Percentiles rank a stretch among this genome's conserved stretches.
phyloP scores from a whole-genome alignment of 2,888 invertebrate genomes.

The Biston stratarius region DNA sequence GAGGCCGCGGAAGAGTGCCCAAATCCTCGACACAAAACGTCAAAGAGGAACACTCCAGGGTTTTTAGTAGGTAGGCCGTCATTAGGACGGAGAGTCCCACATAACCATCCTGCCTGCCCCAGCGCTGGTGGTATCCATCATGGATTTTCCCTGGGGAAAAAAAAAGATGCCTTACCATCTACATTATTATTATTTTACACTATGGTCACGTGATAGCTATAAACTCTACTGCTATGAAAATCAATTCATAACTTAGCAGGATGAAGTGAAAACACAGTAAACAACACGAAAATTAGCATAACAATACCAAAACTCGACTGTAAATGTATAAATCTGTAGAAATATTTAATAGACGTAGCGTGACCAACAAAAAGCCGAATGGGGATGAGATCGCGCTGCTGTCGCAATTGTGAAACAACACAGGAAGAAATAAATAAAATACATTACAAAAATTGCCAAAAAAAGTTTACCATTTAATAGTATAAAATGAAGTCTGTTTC shows the following conservation, averaged over 20 bases:
- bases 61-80: too few relatives aligned
- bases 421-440: neutral
- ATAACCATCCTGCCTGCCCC: too few relatives aligned
- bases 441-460: neutral
- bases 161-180: too few relatives aligned
- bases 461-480: neutral
- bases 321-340: constrained; percentile 72
- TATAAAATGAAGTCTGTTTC: too few relatives aligned
- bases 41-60: too few relatives aligned
- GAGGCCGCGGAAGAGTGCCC: too few relatives aligned
- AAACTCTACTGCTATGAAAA: neutral
- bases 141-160: too few relatives aligned
- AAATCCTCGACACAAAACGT: too few relatives aligned
- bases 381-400: constrained; percentile 5
- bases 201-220: neutral
- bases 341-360: constrained; percentile 55
- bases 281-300: constrained; percentile 46
- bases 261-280: constrained; percentile 26
- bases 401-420: constrained; percentile 16
- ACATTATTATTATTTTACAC: too few relatives aligned
- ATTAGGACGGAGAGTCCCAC: too few relatives aligned
- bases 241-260: neutral
- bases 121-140: too few relatives aligned
- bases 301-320: constrained; percentile 61
- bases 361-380: constrained; percentile 52